Evolutionary conservation across 1,140 invertebrate species (phyloP), one percentile per base, ranked within the genome.

Genomic region (Bombus turneri): DNA sequence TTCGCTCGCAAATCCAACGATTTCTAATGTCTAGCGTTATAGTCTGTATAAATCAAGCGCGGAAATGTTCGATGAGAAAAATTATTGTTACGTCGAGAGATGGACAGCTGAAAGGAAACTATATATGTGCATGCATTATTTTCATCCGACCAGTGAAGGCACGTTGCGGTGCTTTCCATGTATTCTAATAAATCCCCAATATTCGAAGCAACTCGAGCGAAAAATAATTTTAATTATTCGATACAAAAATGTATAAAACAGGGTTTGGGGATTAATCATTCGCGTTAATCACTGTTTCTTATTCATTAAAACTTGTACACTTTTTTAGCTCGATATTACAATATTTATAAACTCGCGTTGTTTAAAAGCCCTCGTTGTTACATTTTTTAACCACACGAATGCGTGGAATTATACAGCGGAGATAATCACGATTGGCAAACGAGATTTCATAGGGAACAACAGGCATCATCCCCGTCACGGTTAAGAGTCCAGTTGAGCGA

Each of bases 401-500:
- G 25, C 39, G 34, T 6, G 15, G 64, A 39, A n/a, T 77, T 18
- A 39, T 73, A 28, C 73, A n/a, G 22, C 34, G 64, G n/a, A 37
- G 22, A 83, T 57, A 83, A 57, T 57, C 28, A 43, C 71, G 57
- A 76, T 53, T 57, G 43, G 47, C n/a, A 59, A 85, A 69, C 76
- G 53, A 85, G 74, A 78, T 83, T 77, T 78, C 34, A 47, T 34
- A 59, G 13, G 66, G 59, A 62, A 47, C 72, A 39, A 53, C 66
- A 76, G 43, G 28, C 34, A 13, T 28, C 9, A n/a, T 2, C 10
- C 77, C 22, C 57, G 83, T 73, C 53, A 73, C 53, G 68, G 53
- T 57, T 71, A 80, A 64, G 83, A 72, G 53, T 80, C 77, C 68
- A 53, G 39, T 25, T 57, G 76, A 80, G 25, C 68, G 83, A 80